Conservation (phyloP, 1,140 invertebrate species). For the Sitophilus oryzae region DNA sequence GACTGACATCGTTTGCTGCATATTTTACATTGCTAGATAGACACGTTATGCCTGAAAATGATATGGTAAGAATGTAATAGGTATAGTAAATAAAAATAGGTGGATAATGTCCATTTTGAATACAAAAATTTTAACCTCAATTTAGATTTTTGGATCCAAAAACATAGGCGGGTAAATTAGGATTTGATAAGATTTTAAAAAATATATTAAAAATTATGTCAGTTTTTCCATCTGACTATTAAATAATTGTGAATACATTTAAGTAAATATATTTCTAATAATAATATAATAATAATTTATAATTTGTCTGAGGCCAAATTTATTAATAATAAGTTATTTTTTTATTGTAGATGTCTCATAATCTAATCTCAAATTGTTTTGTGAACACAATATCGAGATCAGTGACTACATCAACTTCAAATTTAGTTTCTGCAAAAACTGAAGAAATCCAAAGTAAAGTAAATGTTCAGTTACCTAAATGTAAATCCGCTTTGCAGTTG, state of each 20-base stretch:
- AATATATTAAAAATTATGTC: background rate
- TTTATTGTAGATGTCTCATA: constrained; percentile 22
- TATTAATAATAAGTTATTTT: constrained; percentile 2
- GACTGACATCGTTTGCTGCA: constrained; percentile 49
- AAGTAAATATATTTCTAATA: too few relatives aligned
- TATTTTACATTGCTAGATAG: constrained; percentile 50
- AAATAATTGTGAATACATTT: too few relatives aligned
- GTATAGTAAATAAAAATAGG: too few relatives aligned
- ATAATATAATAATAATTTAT: too few relatives aligned
- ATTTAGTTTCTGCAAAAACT: background rate
- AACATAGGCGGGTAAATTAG: too few relatives aligned
- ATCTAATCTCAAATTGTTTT: constrained; percentile 39
- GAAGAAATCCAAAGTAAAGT: constrained; percentile 5
- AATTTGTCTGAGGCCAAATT: too few relatives aligned
- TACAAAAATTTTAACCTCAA: too few relatives aligned
- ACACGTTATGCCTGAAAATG: constrained; percentile 13
- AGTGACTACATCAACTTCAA: constrained; percentile 20
- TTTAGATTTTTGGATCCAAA: too few relatives aligned
- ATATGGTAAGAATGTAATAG: constrained; percentile 8
- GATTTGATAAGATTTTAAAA: too few relatives aligned
- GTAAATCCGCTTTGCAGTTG: constrained; percentile 36
- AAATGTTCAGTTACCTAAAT: constrained; percentile 11
- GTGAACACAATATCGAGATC: constrained; percentile 48
- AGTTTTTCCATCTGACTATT: too few relatives aligned
- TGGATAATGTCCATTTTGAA: too few relatives aligned